These are phyloP conservation scores for Acrobasis consociella DNA, from an alignment of 2,888 invertebrate species.

Conservation along the genomic window DNA sequence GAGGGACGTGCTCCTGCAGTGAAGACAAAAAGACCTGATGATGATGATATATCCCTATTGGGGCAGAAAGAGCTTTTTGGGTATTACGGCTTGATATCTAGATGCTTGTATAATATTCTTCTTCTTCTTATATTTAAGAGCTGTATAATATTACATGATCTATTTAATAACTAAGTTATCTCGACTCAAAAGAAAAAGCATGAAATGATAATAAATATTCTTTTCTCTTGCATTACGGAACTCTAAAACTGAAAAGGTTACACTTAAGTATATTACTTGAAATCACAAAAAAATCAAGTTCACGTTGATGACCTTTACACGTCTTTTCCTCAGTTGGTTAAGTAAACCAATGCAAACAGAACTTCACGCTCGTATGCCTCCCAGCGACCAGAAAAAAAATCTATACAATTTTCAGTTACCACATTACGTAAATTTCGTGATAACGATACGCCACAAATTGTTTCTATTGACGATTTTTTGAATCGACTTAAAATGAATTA, in stretches of 20 bases:
- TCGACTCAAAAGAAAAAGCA: too few species aligned
- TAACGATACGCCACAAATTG: background rate
- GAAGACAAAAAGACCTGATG: too few species aligned
- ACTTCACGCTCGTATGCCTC: constrained; percentile 51
- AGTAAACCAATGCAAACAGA: constrained; percentile 38
- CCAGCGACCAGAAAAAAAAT: constrained; percentile 23
- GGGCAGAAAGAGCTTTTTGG: too few species aligned
- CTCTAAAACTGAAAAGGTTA: background rate
- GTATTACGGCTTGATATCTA: too few species aligned
- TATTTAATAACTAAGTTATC: too few species aligned
- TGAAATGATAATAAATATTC: too few species aligned
- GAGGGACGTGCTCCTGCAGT: too few species aligned
- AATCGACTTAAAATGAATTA: background rate
- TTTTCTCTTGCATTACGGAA: background rate
- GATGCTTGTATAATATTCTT: too few species aligned
- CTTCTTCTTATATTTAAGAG: too few species aligned
- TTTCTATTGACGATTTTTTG: background rate
- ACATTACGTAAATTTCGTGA: constrained; percentile 47
- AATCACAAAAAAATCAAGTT: constrained; percentile 16
- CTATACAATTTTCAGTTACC: constrained; percentile 26
- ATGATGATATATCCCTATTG: too few species aligned
- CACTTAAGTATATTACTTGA: background rate
- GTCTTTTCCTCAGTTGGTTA: constrained; percentile 34
- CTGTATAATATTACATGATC: too few species aligned
- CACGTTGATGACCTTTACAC: constrained; percentile 35